phyloP scores from a whole-genome alignment of 2,888 invertebrate genomes.

The Eupithecia centaureata region DNA sequence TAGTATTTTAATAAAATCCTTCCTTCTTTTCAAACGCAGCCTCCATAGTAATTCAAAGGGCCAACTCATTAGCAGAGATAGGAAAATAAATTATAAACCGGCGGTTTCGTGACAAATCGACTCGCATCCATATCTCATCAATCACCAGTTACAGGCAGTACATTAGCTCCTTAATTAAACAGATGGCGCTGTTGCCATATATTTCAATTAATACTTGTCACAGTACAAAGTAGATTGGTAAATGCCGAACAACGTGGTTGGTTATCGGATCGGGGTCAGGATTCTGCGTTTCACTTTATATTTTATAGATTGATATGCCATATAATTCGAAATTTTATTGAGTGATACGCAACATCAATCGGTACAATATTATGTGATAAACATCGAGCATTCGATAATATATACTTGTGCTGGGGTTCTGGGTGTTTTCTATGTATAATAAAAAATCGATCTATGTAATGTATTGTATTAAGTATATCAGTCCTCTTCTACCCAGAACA shows the following conservation, averaged over 20 bases:
- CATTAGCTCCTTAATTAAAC: constrained; percentile 82
- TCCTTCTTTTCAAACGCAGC: not conserved
- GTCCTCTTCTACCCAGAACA: too few species aligned
- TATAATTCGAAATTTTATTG: too few species aligned
- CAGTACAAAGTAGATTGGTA: constrained; percentile 63
- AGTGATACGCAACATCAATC: too few species aligned
- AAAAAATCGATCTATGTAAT: too few species aligned
- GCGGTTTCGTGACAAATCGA: constrained; percentile 39
- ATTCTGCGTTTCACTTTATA: too few species aligned
- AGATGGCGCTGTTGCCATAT: constrained; percentile 75
- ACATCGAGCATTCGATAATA: too few species aligned
- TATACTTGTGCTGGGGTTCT: too few species aligned
- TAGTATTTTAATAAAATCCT: not conserved
- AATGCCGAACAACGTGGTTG: constrained; percentile 8
- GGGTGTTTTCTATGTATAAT: too few species aligned
- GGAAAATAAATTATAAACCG: constrained; percentile 38
- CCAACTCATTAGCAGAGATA: constrained; percentile 22
- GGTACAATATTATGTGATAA: too few species aligned
- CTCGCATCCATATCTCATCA: constrained; percentile 62
- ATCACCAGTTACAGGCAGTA: constrained; percentile 71
- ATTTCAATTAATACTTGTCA: constrained; percentile 81
- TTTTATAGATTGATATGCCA: too few species aligned
- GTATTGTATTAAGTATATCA: too few species aligned
- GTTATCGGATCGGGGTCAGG: constrained; percentile 7
- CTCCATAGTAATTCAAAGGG: constrained; percentile 3